These are phyloP conservation scores for Adelognathus sp. DNA, from an alignment of 2,888 invertebrate species.

Conservation along the genomic window DNA sequence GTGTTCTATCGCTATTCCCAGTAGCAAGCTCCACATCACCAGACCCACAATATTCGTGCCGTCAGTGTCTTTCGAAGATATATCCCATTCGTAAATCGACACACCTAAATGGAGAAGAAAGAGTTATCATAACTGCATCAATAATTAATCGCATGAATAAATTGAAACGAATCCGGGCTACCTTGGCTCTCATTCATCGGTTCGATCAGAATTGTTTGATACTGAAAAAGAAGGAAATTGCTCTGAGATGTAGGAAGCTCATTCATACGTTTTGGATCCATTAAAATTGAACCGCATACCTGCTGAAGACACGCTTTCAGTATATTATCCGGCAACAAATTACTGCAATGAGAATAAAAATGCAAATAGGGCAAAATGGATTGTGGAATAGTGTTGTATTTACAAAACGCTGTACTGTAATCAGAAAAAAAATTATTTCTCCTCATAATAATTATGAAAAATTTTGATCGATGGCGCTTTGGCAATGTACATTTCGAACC, in stretches of 20 bases:
- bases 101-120: background rate
- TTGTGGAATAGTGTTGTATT: too few species aligned
- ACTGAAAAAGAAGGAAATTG: constrained; percentile 78
- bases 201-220: constrained; percentile 83
- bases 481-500: too few species aligned
- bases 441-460: constrained; percentile 27
- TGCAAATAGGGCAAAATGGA: too few species aligned
- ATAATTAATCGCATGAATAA: background rate
- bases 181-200: constrained; percentile 75
- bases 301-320: constrained; percentile 89
- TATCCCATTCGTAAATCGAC: constrained; percentile 83
- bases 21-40: constrained; percentile 90
- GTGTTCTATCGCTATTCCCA: constrained; percentile 94
- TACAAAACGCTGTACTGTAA: background rate
- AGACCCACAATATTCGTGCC: constrained; percentile 93
- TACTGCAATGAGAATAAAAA: constrained; percentile 77
- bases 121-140: background rate
- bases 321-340: constrained; percentile 95
- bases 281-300: constrained; percentile 64
- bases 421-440: background rate
- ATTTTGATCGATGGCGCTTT: too few species aligned
- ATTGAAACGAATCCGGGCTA: constrained; percentile 47
- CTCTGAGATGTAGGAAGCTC: background rate
- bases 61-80: constrained; percentile 86
- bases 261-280: background rate